Conservation (phyloP, 2,797 vertebrate species). For the Pristis pectinata region DNA sequence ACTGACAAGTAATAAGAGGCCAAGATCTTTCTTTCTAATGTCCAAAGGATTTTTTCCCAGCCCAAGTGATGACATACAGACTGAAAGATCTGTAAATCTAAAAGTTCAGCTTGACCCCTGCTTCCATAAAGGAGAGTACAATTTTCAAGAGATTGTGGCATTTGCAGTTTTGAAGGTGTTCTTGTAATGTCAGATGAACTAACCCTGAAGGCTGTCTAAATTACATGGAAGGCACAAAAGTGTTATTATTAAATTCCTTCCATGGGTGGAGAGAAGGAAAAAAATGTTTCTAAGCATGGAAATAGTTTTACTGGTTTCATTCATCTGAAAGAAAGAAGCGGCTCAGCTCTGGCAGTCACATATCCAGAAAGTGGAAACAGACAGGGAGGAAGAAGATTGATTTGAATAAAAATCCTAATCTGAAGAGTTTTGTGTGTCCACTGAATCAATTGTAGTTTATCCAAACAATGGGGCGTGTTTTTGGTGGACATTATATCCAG, state of each 20-base stretch:
- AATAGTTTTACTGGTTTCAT: not conserved
- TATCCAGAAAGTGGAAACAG: not conserved
- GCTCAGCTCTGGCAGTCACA: not conserved
- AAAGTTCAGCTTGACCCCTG: not conserved
- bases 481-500: not conserved
- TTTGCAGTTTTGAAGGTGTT: not conserved
- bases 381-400: not conserved
- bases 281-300: not conserved
- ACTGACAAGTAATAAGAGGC: no score
- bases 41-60: not conserved
- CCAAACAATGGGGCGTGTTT: not conserved
- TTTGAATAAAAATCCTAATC: not conserved
- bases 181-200: not conserved
- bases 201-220: not conserved
- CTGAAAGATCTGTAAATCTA: not conserved
- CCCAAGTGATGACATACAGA: not conserved
- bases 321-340: not conserved
- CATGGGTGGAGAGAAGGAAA: not conserved
- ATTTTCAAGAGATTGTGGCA: not conserved
- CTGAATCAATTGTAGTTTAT: not conserved
- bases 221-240: not conserved
- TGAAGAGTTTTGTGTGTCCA: not conserved
- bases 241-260: not conserved
- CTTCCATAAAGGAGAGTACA: not conserved
- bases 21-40: not conserved